Percentiles rank a stretch among this genome's conserved stretches.
Conservation (phyloP, 2,888 invertebrate genomes). For the Xestia sexstrigata region DNA sequence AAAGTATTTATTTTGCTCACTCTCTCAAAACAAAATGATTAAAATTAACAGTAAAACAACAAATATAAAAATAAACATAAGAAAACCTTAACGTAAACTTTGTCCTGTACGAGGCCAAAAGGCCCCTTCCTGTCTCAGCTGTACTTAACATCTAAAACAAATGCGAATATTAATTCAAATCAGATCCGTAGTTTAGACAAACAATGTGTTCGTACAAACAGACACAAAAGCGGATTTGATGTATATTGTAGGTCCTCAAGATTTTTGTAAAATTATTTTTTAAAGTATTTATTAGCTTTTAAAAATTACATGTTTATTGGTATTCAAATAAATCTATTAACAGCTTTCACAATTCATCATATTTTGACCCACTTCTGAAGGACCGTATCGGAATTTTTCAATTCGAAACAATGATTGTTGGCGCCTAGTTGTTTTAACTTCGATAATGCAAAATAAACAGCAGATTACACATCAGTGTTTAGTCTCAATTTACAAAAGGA, state of each 20-base stretch:
- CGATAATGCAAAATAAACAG: slow-evolving; percentile 16
- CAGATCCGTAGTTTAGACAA: not conserved
- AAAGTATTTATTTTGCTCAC: too few species aligned
- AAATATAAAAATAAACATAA: too few species aligned
- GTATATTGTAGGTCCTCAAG: not conserved
- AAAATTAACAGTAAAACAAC: too few species aligned
- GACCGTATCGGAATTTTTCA: not conserved
- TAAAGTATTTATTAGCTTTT: slow-evolving; percentile 23
- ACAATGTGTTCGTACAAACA: not conserved
- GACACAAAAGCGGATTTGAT: not conserved
- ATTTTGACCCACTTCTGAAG: slow-evolving; percentile 35
- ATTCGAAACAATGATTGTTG: slow-evolving; percentile 31
- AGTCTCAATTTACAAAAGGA: slow-evolving; percentile 18
- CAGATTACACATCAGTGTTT: slow-evolving; percentile 15
- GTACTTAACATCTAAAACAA: too few species aligned
- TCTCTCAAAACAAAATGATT: too few species aligned
- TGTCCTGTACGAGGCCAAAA: too few species aligned
- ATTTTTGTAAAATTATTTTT: not conserved
- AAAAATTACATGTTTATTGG: slow-evolving; percentile 44
- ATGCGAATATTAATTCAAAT: not conserved
- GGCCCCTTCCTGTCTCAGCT: too few species aligned
- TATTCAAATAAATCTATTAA: slow-evolving; percentile 52
- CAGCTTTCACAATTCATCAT: slow-evolving; percentile 55
- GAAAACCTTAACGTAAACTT: too few species aligned
- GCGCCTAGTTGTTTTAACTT: slow-evolving; percentile 33